These are phyloP conservation scores for Cheilosia impressa DNA, from an alignment of 2,888 invertebrate genomes.

Conservation along the genomic window DNA sequence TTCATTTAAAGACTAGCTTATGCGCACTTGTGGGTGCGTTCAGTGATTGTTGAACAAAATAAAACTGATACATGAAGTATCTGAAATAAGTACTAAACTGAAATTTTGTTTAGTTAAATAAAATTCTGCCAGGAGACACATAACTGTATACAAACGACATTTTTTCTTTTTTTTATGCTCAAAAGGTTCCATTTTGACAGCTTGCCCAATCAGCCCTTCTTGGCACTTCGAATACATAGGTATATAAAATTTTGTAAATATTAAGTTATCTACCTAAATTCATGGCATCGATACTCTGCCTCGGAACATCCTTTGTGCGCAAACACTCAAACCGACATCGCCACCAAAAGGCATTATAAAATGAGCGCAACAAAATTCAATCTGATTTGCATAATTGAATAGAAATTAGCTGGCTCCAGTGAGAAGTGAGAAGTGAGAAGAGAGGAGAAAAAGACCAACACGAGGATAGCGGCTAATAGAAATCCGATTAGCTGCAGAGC, in stretches of 20 bases:
- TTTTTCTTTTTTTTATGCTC: too few species aligned
- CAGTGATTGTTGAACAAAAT: too few species aligned
- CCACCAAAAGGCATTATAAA: slow-evolving; percentile 18
- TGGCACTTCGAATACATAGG: neutral
- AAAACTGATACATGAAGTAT: too few species aligned
- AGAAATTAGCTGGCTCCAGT: slow-evolving; percentile 70
- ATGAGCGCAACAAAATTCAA: slow-evolving; percentile 69
- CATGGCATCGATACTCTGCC: slow-evolving; percentile 40
- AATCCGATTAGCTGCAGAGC: slow-evolving; percentile 63
- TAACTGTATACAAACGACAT: too few species aligned
- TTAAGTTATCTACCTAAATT: slow-evolving; percentile 20
- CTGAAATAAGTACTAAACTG: too few species aligned
- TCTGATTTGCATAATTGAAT: slow-evolving; percentile 76
- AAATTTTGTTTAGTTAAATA: too few species aligned
- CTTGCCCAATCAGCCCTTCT: too few species aligned
- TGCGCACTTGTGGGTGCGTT: too few species aligned
- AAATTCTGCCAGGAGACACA: too few species aligned
- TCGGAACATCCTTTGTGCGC: slow-evolving; percentile 28
- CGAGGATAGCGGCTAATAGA: slow-evolving; percentile 47
- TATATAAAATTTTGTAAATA: neutral
- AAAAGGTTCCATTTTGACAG: too few species aligned
- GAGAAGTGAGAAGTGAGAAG: neutral
- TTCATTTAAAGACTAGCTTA: too few species aligned
- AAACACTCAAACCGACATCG: neutral
- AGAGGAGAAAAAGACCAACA: neutral